These are phyloP conservation scores for Drosophila nikananu DNA, from an alignment of 1,140 invertebrate species.

Conservation along the genomic window DNA sequence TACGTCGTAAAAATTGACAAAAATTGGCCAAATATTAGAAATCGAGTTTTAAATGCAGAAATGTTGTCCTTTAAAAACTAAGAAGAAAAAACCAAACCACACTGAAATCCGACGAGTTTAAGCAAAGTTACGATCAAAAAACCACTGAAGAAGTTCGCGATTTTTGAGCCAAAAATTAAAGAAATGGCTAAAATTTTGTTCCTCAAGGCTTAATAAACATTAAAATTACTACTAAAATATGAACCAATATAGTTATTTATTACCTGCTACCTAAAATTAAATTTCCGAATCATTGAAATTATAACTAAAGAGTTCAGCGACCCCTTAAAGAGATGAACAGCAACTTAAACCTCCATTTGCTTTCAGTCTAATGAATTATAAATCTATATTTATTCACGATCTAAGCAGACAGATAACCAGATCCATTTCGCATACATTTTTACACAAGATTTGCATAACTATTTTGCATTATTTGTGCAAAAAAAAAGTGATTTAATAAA, in stretches of 20 bases:
- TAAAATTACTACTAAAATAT: too few species aligned
- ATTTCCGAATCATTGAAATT: neutral
- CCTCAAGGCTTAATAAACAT: too few species aligned
- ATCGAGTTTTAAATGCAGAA: too few species aligned
- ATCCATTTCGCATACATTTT: slow-evolving; percentile 18
- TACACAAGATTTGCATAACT: slow-evolving; percentile 47
- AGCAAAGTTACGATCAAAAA: too few species aligned
- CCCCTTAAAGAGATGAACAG: neutral
- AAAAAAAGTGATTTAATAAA: slow-evolving; percentile 43
- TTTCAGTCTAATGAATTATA: slow-evolving; percentile 24
- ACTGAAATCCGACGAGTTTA: too few species aligned
- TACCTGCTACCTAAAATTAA: neutral
- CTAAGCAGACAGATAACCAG: neutral
- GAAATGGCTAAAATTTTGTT: too few species aligned
- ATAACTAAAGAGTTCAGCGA: slow-evolving; percentile 15
- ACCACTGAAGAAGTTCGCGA: too few species aligned
- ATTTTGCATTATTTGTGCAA: slow-evolving; percentile 40
- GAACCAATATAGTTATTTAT: neutral
- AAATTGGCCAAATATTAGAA: too few species aligned
- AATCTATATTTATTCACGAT: slow-evolving; percentile 11
- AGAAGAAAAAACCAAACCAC: too few species aligned
- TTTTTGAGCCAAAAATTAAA: too few species aligned
- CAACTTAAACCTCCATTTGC: neutral
- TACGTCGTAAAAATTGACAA: too few species aligned
- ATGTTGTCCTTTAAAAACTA: too few species aligned